These are phyloP conservation scores for Nannospalax galili DNA, from an alignment of 2,113 vertebrate species.

Conservation along the genomic window DNA sequence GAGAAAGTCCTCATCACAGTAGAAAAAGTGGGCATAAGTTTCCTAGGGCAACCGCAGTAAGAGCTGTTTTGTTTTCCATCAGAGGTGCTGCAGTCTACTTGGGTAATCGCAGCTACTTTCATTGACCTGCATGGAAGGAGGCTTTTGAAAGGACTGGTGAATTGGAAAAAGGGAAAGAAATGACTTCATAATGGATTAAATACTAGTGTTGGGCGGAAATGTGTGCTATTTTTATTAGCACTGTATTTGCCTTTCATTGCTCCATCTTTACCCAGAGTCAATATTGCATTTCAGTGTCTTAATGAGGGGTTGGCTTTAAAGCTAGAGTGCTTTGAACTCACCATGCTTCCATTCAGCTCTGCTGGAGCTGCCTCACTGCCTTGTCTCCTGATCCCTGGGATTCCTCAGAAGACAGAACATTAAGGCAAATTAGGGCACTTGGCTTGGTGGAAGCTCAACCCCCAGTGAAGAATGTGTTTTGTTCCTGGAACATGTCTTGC, in stretches of 20 bases:
- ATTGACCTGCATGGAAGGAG: not conserved
- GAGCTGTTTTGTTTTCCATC: not conserved
- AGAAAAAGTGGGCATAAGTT: not conserved
- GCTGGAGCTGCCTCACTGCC: conserved; percentile 29
- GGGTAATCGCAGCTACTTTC: not conserved
- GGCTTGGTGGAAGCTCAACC: conserved; percentile 63
- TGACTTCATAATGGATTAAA: conserved; percentile 29
- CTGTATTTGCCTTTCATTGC: conserved; percentile 46
- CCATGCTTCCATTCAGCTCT: conserved; percentile 71
- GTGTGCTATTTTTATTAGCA: conserved; percentile 57
- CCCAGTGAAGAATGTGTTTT: conserved; percentile 71
- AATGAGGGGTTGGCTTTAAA: conserved; percentile 77
- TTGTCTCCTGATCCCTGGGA: conserved; percentile 54
- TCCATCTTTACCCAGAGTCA: conserved; percentile 52
- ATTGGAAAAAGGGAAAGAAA: conserved; percentile 36
- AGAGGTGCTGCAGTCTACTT: not conserved
- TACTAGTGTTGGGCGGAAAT: conserved; percentile 4
- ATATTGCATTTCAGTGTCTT: conserved; percentile 76
- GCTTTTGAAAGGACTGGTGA: conserved; percentile 39
- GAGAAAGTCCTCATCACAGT: not conserved
- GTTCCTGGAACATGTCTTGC: conserved; percentile 65
- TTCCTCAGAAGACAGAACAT: conserved; percentile 29
- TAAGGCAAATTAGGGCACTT: conserved; percentile 71
- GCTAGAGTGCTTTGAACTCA: conserved; percentile 74
- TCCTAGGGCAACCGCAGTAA: not conserved